Evolutionary conservation across 2,797 vertebrate species (phyloP).

Genomic region (Anguilla anguilla): DNA sequence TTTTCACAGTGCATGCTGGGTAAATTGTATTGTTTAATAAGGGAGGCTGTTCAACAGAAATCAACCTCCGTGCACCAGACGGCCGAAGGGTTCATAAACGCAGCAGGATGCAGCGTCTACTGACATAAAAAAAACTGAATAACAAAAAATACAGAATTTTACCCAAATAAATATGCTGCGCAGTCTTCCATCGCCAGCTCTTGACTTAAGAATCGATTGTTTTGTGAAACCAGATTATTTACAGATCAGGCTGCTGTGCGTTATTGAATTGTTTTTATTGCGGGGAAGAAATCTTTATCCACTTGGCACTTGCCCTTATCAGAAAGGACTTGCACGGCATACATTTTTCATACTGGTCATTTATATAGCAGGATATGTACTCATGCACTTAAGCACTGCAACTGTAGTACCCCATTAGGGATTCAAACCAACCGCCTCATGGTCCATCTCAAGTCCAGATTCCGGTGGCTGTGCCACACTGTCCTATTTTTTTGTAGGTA

Average conservation of each 20-base stretch:
- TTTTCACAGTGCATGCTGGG: neutral
- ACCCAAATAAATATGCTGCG: neutral
- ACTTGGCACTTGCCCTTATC: neutral
- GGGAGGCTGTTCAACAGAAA: neutral
- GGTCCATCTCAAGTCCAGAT: neutral
- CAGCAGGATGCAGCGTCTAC: neutral
- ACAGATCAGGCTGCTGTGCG: neutral
- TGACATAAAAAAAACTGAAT: neutral
- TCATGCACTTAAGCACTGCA: neutral
- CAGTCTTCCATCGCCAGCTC: neutral
- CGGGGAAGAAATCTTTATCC: neutral
- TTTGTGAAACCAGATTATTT: constrained; percentile 19
- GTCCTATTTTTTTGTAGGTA: neutral
- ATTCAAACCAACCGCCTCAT: neutral
- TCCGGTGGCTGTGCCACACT: neutral
- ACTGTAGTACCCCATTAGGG: neutral
- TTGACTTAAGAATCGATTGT: constrained; percentile 5
- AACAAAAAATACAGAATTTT: neutral
- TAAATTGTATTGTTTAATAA: neutral
- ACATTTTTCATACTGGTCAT: neutral
- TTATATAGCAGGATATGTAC: neutral
- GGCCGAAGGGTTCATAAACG: neutral
- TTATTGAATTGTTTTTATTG: constrained; percentile 19
- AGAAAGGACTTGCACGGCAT: neutral
- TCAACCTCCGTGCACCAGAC: neutral